Percentiles rank a stretch among this genome's conserved stretches.
These are phyloP conservation scores for Cyphomyrus plagiostoma DNA, from an alignment of 2,113 vertebrate species.

Conservation along the genomic window DNA sequence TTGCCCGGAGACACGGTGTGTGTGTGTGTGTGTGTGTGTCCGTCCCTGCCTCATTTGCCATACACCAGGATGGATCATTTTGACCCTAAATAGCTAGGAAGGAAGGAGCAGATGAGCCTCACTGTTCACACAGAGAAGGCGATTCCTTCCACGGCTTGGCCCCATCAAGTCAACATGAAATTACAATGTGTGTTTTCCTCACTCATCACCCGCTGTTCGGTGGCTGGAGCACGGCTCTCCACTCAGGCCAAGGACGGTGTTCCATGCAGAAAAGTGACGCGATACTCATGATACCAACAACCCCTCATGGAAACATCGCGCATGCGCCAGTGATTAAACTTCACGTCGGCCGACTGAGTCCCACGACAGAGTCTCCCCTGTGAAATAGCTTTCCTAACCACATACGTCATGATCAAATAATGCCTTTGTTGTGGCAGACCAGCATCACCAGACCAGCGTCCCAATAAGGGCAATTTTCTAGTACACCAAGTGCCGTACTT, in stretches of 20 bases:
- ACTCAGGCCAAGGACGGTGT: background rate
- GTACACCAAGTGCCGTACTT: background rate
- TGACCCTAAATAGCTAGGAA: background rate
- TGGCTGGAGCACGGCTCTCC: background rate
- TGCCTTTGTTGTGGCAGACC: background rate
- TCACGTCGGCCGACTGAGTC: too few species aligned
- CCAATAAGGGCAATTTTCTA: background rate
- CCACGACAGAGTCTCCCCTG: background rate
- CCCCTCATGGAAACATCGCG: background rate
- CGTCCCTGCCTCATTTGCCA: background rate
- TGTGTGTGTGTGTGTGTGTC: background rate
- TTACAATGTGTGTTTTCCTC: background rate
- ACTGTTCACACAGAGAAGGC: background rate
- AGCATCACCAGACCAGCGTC: too few species aligned
- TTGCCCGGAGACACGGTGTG: background rate
- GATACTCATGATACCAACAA: background rate
- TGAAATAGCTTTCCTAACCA: background rate
- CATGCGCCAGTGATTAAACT: background rate
- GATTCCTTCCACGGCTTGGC: background rate
- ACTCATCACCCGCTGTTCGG: background rate
- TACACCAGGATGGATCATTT: background rate
- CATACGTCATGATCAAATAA: background rate
- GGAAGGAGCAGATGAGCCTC: background rate
- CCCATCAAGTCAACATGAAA: constrained; percentile 1
- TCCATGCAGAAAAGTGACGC: background rate